Base-by-base conservation (phyloP, 2,113 vertebrate species). In the Myanophis thanlyinensis region DNA sequence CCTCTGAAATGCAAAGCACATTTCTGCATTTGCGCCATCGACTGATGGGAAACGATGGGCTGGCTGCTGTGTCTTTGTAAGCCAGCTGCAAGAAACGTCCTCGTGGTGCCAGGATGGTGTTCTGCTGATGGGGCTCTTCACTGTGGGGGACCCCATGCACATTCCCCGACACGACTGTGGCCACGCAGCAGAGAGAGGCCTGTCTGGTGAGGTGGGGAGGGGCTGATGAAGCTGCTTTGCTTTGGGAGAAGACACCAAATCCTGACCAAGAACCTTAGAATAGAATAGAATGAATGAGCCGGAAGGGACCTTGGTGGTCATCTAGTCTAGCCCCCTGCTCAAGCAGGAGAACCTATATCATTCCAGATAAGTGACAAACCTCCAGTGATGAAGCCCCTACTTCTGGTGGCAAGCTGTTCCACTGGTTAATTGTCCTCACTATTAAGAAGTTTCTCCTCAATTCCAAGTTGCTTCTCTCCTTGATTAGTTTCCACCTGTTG, bases 1-100 rank as follows among this genome's bases (percentile, higher is more conserved):
- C 62, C 62, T 89, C 62, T 18, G 13, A 89, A 84, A 85, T 89
- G 52, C 88, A 92, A 56, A 89, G 88, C 92, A 93, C 53, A 84
- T 86, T 86, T 90, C 53, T n/a, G 10, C 0, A 12, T 27, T 62
- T 22, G 4, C 22, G 8, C 52, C 48, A 51, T 35, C 8, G 88
- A 15, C n/a, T 62, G 73, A 67, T 22, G 15, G 52, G 40, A 35
- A 62, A n/a, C 3, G 27, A 40, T 35, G 8, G 15, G 87, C 59
- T 54, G 15, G 87, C 59, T 54, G 35, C 73, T 54, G 49, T 25
- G 86, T 52, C 25, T 92, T 44, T 30, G 48, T 44, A 40, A 52
- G 27, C 27, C 51, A 56, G n/a, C 15, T 53, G 62, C 35, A 49
- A 53, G 62, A 53, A 89, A 44, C 7, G 73, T 20, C 67, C 23